A percentile compares a stretch with the other conserved stretches of the same genome.
Conservation (phyloP, 2,888 invertebrate genomes). For the Alsophila aescularia region DNA sequence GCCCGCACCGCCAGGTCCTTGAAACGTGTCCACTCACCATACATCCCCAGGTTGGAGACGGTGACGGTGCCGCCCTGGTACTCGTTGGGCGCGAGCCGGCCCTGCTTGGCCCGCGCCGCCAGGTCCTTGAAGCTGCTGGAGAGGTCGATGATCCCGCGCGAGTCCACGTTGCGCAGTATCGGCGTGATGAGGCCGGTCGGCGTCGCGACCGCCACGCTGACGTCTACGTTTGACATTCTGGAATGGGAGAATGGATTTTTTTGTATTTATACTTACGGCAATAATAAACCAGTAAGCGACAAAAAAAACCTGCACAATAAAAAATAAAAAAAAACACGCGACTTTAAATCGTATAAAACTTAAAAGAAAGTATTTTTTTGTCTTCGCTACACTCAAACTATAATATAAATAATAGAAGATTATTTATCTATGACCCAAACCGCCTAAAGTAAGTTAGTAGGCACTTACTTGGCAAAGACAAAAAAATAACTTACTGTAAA, state of each 20-base stretch:
- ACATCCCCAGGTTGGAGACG: conserved; percentile 98
- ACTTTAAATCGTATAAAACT: too few species aligned
- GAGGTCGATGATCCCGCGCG: conserved; percentile 94
- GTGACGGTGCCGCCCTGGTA: conserved; percentile 98
- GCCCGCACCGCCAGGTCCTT: too few species aligned
- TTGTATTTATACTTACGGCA: not conserved
- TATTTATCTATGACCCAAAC: too few species aligned
- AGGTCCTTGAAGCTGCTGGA: conserved; percentile 91
- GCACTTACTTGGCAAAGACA: too few species aligned
- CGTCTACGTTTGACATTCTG: conserved; percentile 95
- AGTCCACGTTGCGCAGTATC: conserved; percentile 95
- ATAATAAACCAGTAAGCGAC: not conserved
- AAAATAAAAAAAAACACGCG: too few species aligned
- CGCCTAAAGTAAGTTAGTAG: too few species aligned
- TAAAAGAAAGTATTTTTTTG: too few species aligned
- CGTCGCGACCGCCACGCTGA: conserved; percentile 98
- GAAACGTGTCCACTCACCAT: conserved; percentile 86
- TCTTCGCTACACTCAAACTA: too few species aligned
- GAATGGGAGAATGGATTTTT: conserved; percentile 30
- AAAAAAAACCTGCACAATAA: too few species aligned
- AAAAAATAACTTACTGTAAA: too few species aligned
- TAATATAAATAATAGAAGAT: too few species aligned
- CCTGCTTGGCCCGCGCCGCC: conserved; percentile 94
- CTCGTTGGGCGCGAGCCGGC: conserved; percentile 95
- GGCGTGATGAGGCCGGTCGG: conserved; percentile 98